Percentiles rank a stretch among this genome's conserved stretches.
phyloP scores from a whole-genome alignment of 2,888 invertebrate species.

The Eumacrocentrus americanus region DNA sequence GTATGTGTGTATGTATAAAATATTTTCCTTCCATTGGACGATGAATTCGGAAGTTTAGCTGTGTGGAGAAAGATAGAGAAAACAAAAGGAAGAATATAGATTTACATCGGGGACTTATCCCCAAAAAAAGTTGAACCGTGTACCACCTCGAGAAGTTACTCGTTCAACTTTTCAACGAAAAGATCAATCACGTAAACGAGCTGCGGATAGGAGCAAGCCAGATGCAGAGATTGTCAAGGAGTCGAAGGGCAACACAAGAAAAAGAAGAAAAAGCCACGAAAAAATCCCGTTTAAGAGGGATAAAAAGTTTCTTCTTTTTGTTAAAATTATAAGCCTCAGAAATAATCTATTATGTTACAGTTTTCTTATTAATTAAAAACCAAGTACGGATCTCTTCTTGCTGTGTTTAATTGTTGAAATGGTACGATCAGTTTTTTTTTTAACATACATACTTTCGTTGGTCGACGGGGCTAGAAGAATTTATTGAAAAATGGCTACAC shows the following conservation, averaged over 20 bases:
- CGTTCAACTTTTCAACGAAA: conserved; percentile 17
- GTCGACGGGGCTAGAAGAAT: too few species aligned
- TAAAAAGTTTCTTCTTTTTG: conserved; percentile 4
- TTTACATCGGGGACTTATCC: not conserved
- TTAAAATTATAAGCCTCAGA: too few species aligned
- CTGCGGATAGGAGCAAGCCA: not conserved
- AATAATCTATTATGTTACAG: too few species aligned
- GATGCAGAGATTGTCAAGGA: conserved; percentile 8
- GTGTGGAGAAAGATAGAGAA: not conserved
- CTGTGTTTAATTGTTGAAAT: too few species aligned
- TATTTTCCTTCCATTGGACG: not conserved
- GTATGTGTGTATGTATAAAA: not conserved
- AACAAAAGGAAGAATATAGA: not conserved
- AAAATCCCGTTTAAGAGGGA: conserved; percentile 3
- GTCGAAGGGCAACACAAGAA: conserved; percentile 14
- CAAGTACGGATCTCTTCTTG: too few species aligned
- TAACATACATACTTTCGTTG: too few species aligned
- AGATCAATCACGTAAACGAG: conserved; percentile 28
- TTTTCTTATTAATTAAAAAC: too few species aligned
- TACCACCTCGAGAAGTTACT: conserved; percentile 7
- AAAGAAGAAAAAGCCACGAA: conserved; percentile 1
- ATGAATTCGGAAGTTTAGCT: not conserved
- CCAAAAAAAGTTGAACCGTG: conserved; percentile 9
- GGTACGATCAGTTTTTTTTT: too few species aligned
- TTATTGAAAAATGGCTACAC: too few species aligned